These are phyloP conservation scores for Pseudococcus jackbeardsleyi DNA, from an alignment of 2,888 invertebrate species.

Conservation along the genomic window DNA sequence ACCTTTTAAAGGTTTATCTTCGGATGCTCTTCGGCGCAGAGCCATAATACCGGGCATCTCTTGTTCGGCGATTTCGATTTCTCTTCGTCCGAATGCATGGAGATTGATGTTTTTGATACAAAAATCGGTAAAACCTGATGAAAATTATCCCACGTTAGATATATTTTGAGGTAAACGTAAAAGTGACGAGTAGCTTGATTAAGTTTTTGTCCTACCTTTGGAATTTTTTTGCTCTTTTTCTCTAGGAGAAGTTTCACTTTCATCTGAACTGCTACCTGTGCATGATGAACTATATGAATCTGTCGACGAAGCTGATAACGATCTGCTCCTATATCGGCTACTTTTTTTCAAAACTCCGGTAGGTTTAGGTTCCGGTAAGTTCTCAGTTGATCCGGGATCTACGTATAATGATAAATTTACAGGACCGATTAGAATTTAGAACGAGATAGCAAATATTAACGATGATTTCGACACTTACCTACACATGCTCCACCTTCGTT, in stretches of 20 bases:
- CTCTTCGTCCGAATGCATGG: constrained; percentile 92
- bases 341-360: constrained; percentile 89
- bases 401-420: neutral
- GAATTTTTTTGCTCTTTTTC: constrained; percentile 92
- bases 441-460: neutral
- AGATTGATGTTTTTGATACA: constrained; percentile 95
- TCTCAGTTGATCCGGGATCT: constrained; percentile 62
- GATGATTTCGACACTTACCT: neutral
- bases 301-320: constrained; percentile 92
- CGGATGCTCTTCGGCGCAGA: constrained; percentile 88
- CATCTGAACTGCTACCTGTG: constrained; percentile 92
- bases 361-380: constrained; percentile 69
- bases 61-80: constrained; percentile 98
- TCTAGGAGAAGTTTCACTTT: constrained; percentile 92
- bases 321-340: constrained; percentile 89
- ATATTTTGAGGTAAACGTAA: too few species aligned
- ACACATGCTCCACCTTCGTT: constrained; percentile 57
- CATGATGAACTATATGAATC: constrained; percentile 90
- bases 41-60: constrained; percentile 99
- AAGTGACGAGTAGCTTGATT: too few species aligned
- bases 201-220: constrained; percentile 29
- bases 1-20: constrained; percentile 94
- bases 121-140: constrained; percentile 83
- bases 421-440: neutral
- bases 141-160: neutral